These are phyloP conservation scores for Drosophila orosa DNA, from an alignment of 1,140 invertebrate species.

Conservation along the genomic window DNA sequence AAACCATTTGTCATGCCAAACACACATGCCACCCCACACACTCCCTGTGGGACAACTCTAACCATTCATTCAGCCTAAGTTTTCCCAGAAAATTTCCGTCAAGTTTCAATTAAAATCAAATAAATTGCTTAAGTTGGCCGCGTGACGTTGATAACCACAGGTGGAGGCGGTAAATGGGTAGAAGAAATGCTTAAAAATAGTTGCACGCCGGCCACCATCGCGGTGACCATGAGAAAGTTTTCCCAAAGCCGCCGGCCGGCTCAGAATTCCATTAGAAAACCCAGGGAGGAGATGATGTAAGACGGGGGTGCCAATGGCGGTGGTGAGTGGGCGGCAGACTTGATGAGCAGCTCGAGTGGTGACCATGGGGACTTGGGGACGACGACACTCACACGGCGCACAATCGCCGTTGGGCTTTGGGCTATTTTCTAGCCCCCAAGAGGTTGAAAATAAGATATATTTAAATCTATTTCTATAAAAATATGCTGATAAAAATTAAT, in stretches of 20 bases:
- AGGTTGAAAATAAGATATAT: not conserved
- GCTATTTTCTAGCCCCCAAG: not conserved
- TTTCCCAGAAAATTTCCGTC: constrained; percentile 6
- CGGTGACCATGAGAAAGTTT: constrained; percentile 48
- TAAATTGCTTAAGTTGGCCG: constrained; percentile 37
- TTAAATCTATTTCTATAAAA: not conserved
- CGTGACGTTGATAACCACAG: constrained; percentile 32
- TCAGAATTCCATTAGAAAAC: constrained; percentile 34
- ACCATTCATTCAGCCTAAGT: constrained; percentile 9
- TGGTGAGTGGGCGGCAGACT: not conserved
- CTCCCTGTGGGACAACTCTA: not conserved
- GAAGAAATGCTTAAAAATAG: constrained; percentile 44
- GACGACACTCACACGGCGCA: constrained; percentile 32
- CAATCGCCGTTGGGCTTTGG: not conserved
- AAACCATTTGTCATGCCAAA: constrained; percentile 29
- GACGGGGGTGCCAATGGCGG: not conserved
- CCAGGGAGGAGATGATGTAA: constrained; percentile 16
- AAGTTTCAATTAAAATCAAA: constrained; percentile 53
- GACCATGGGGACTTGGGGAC: constrained; percentile 25
- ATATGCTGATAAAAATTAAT: not conserved
- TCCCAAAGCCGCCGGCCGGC: constrained; percentile 41
- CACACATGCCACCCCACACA: constrained; percentile 1
- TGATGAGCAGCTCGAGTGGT: constrained; percentile 8
- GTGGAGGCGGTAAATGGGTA: not conserved
- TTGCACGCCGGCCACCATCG: constrained; percentile 5